A percentile compares a stretch with the other conserved stretches of the same genome.
These are phyloP conservation scores for Brachylomia viminalis DNA, from an alignment of 2,888 invertebrate species.

Conservation along the genomic window DNA sequence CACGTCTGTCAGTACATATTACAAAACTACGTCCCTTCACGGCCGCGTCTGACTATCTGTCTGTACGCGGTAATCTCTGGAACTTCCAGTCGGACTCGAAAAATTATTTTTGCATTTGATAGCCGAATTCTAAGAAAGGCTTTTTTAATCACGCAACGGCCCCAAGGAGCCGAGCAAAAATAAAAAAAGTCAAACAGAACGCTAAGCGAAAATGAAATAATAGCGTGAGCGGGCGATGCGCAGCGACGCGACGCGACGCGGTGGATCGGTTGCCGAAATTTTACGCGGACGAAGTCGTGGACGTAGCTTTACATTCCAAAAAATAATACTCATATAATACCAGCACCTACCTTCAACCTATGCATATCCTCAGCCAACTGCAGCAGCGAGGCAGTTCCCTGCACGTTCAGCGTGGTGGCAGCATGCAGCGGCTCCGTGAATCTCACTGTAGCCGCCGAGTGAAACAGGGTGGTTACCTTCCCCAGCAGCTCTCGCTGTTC, in stretches of 20 bases:
- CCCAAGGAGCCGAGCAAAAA: neutral
- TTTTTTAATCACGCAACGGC: neutral
- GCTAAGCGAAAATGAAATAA: no score
- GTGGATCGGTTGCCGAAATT: neutral
- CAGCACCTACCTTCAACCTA: conserved; percentile 88
- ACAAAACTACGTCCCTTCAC: neutral
- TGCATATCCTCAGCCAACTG: conserved; percentile 95
- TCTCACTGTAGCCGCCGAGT: conserved; percentile 98
- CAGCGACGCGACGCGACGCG: no score
- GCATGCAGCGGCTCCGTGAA: conserved; percentile 97
- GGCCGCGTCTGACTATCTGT: no score
- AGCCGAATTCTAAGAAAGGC: neutral
- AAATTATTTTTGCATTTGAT: neutral
- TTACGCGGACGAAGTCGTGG: neutral
- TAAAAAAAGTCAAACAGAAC: neutral
- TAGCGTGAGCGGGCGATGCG: no score
- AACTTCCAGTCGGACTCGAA: no score
- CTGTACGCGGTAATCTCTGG: no score
- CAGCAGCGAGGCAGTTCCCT: conserved; percentile 96
- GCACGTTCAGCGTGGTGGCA: conserved; percentile 96
- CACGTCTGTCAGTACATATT: neutral
- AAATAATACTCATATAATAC: no score
- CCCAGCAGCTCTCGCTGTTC: conserved; percentile 92
- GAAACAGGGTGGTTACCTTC: conserved; percentile 96
- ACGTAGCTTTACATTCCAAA: neutral